phyloP scores from a whole-genome alignment of 2,888 invertebrate species.

The Synergus itoensis region DNA sequence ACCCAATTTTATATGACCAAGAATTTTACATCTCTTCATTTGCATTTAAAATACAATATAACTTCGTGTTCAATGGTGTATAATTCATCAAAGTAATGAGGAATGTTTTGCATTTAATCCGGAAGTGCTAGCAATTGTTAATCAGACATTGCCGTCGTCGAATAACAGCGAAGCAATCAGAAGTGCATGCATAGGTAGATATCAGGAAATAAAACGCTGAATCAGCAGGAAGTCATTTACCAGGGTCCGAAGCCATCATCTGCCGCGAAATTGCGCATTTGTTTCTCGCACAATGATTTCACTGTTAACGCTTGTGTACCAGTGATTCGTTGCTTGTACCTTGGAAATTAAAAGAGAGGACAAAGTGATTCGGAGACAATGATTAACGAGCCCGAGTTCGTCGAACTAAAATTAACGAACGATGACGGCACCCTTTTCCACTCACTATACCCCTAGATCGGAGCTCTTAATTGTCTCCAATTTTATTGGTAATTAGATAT shows the following conservation, averaged over 20 bases:
- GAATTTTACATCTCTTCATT: background rate
- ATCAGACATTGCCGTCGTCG: constrained; percentile 1
- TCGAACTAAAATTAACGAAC: constrained; percentile 23
- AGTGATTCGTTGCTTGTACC: constrained; percentile 17
- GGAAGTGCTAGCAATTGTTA: background rate
- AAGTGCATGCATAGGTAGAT: constrained; percentile 32
- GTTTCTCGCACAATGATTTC: constrained; percentile 37
- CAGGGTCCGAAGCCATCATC: constrained; percentile 32
- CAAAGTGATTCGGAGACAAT: constrained; percentile 31
- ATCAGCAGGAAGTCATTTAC: constrained; percentile 39
- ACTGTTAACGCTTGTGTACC: constrained; percentile 20
- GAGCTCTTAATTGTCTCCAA: background rate
- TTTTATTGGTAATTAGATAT: constrained; percentile 9
- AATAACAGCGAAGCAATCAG: constrained; percentile 18
- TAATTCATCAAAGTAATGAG: background rate
- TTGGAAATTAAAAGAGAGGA: constrained; percentile 38
- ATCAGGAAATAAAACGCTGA: constrained; percentile 37
- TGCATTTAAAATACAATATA: background rate
- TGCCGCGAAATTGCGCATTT: constrained; percentile 30
- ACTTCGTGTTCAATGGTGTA: background rate
- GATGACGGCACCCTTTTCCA: constrained; percentile 18
- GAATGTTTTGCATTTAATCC: background rate
- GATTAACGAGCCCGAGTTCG: constrained; percentile 26
- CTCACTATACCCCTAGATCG: background rate
- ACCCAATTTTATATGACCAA: too few species aligned